Percentiles rank a stretch among this genome's conserved stretches.
Conservation (phyloP, 2,797 vertebrate species). For the Agapornis canus region DNA sequence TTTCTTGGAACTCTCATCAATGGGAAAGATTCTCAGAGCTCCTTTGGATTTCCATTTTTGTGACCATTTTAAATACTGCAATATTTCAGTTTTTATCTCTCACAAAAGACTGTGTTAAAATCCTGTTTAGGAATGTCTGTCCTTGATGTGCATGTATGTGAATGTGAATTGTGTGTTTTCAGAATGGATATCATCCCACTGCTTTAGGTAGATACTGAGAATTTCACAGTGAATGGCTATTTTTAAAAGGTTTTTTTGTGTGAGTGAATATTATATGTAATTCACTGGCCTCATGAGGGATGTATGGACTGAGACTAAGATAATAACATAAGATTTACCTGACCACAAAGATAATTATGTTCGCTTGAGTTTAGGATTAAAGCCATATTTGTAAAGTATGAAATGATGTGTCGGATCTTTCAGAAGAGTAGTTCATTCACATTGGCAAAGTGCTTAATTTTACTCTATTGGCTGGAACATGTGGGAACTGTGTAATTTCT, state of each 20-base stretch:
- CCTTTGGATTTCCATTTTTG: not conserved
- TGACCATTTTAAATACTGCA: not conserved
- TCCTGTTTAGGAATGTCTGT: not conserved
- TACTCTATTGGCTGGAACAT: not conserved
- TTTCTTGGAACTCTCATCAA: not conserved
- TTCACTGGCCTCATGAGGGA: not conserved
- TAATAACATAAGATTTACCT: not conserved
- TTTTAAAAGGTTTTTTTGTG: not conserved
- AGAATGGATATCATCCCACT: fast-evolving
- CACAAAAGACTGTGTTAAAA: not conserved
- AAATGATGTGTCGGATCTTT: not conserved
- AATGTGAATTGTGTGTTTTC: not conserved
- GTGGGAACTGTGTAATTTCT: not conserved
- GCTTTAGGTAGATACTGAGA: not conserved
- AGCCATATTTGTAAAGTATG: not conserved
- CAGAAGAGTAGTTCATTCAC: not conserved
- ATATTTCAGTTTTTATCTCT: not conserved
- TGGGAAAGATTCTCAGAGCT: not conserved
- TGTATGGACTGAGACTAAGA: not conserved
- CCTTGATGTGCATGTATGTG: not conserved
- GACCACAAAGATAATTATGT: not conserved
- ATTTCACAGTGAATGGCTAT: not conserved
- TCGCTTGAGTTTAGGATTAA: not conserved
- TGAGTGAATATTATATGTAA: not conserved
- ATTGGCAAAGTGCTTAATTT: not conserved